A percentile compares a stretch with the other conserved stretches of the same genome.
Conservation (phyloP, 53 echinoderm and acorn worm species). For the Astropecten irregularis region DNA sequence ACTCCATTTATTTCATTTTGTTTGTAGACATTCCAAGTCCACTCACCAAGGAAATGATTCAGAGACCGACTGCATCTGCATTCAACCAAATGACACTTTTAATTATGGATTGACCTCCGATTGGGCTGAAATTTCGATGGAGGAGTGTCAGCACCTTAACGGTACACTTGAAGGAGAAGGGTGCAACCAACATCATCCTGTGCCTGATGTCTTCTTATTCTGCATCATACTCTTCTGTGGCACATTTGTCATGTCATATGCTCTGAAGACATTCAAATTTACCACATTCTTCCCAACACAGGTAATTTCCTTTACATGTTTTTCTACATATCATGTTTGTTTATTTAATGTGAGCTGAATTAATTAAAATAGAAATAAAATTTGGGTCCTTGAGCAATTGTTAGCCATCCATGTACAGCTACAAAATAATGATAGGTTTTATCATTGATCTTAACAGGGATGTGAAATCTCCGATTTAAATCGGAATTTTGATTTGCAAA, state of each 20-base stretch:
- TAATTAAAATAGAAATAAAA: background rate
- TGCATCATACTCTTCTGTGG: conserved; percentile 76
- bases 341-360: no score
- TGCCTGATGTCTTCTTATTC: conserved; percentile 90
- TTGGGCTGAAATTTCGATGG: conserved; percentile 65
- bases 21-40: no score
- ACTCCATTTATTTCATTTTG: no score
- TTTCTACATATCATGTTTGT: no score
- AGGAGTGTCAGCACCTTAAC: conserved; percentile 65
- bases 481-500: no score
- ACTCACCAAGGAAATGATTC: no score
- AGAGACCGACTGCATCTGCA: conserved; percentile 77
- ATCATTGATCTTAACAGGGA: no score
- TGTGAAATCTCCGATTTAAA: no score
- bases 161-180: conserved; percentile 74
- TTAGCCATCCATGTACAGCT: background rate
- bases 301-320: no score
- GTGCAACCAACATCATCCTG: conserved; percentile 61
- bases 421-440: no score
- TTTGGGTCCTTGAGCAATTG: background rate
- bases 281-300: conserved; percentile 90
- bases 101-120: conserved; percentile 37
- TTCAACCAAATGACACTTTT: conserved; percentile 39
- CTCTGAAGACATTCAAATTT: conserved; percentile 82
- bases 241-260: conserved; percentile 77